These are phyloP conservation scores for Lytechinus pictus DNA, from an alignment of 35 echinoderm and acorn worm species.

Conservation along the genomic window DNA sequence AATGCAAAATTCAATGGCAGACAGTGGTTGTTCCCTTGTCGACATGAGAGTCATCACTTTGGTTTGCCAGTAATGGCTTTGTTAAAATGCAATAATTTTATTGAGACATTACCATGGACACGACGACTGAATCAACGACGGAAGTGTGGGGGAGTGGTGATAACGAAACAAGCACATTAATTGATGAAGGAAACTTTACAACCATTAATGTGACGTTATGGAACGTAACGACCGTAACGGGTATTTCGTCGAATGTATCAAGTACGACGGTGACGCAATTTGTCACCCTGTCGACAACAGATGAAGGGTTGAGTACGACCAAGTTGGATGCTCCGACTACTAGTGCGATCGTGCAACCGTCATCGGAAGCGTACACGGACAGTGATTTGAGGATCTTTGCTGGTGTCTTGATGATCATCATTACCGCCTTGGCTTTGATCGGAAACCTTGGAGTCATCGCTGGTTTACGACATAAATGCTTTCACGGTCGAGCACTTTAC, in stretches of 20 bases:
- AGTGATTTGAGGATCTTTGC: neutral
- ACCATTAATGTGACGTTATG: neutral
- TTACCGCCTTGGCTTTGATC: neutral
- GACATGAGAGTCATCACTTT: neutral
- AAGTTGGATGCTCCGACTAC: neutral
- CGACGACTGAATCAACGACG: neutral
- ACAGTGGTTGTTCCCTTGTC: neutral
- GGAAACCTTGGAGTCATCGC: slow-evolving; percentile 14
- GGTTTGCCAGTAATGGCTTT: neutral
- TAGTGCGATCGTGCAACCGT: neutral
- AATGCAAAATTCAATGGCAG: neutral
- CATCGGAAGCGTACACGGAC: neutral
- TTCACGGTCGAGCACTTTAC: neutral
- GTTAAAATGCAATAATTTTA: neutral
- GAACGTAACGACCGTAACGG: neutral
- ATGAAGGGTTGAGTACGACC: neutral
- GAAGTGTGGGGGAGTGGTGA: slow-evolving; percentile 15
- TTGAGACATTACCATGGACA: neutral
- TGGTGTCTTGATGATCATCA: slow-evolving; percentile 17
- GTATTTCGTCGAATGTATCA: neutral
- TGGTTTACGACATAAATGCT: slow-evolving; percentile 36
- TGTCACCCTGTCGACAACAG: neutral
- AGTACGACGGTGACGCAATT: neutral
- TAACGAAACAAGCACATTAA: neutral
- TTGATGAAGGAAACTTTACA: neutral